These are phyloP conservation scores for Frieseomelitta varia DNA, from an alignment of 1,140 invertebrate genomes.

Conservation along the genomic window DNA sequence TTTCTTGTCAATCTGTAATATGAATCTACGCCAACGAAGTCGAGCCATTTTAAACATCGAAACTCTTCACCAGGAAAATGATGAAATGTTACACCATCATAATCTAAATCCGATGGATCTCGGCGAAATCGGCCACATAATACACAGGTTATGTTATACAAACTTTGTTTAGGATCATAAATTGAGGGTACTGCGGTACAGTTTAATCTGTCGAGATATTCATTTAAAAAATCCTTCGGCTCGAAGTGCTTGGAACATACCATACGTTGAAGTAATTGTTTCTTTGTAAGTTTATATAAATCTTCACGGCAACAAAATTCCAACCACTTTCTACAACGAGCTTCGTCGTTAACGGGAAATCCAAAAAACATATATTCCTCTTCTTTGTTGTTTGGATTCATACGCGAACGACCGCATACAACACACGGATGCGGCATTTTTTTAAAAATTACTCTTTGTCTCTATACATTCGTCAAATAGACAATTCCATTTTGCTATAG, in stretches of 20 bases:
- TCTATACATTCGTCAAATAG: constrained; percentile 55
- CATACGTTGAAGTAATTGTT: constrained; percentile 79
- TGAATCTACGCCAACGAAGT: constrained; percentile 80
- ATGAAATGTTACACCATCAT: constrained; percentile 79
- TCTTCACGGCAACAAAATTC: constrained; percentile 81
- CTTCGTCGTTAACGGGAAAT: constrained; percentile 79
- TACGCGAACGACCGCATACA: constrained; percentile 80
- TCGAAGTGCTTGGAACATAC: constrained; percentile 80
- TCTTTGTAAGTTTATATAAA: constrained; percentile 79
- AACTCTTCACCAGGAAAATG: constrained; percentile 82
- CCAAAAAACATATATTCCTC: constrained; percentile 81
- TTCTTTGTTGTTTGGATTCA: constrained; percentile 80
- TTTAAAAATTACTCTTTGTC: constrained; percentile 12
- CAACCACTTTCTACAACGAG: constrained; percentile 77
- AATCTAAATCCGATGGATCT: constrained; percentile 73
- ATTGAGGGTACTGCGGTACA: constrained; percentile 76
- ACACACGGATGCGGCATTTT: constrained; percentile 81
- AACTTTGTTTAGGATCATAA: constrained; percentile 80
- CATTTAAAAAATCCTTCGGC: constrained; percentile 76
- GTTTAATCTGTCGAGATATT: constrained; percentile 77
- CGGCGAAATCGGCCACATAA: constrained; percentile 74
- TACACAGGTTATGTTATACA: constrained; percentile 80
- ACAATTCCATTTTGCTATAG: constrained; percentile 42
- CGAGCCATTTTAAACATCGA: constrained; percentile 79
- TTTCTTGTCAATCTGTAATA: constrained; percentile 80